phyloP scores from a whole-genome alignment of 37 sponge, comb jelly and placozoan species.

The Halichondria panicea region DNA sequence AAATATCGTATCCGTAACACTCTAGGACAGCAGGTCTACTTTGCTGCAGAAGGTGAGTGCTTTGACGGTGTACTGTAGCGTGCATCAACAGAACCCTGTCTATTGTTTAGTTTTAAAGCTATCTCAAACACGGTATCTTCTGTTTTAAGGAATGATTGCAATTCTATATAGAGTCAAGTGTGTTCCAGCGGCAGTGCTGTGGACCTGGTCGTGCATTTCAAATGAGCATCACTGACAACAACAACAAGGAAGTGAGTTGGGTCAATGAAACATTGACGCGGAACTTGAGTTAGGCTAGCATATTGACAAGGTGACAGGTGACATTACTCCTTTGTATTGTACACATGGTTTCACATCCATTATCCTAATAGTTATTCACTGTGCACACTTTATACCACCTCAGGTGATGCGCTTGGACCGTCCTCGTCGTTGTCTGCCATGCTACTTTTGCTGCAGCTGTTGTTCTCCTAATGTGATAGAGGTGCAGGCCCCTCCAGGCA shows the following conservation, averaged over 20 bases:
- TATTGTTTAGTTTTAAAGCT: too few relatives aligned
- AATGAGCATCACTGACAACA: constrained; percentile 88
- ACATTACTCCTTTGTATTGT: constrained; percentile 7
- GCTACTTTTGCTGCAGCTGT: constrained; percentile 89
- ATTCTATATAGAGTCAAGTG: constrained; percentile 17
- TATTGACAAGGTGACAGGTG: constrained; percentile 25
- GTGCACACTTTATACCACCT: not conserved
- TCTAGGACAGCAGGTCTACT: constrained; percentile 94
- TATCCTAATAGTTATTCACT: not conserved
- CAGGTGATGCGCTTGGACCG: constrained; percentile 88
- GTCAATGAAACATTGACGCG: constrained; percentile 10
- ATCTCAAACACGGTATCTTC: too few relatives aligned
- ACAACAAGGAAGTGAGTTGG: constrained; percentile 55
- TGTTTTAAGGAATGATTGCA: not conserved
- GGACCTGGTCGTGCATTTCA: constrained; percentile 77
- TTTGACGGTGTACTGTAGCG: too few relatives aligned
- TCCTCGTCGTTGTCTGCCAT: constrained; percentile 58
- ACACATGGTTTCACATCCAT: not conserved
- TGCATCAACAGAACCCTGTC: too few relatives aligned
- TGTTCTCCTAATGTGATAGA: constrained; percentile 79
- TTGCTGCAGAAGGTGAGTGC: constrained; percentile 91
- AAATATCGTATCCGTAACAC: constrained; percentile 87
- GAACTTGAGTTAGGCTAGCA: constrained; percentile 47
- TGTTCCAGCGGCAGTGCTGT: constrained; percentile 75
- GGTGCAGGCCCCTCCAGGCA: constrained; percentile 90